A percentile compares a stretch with the other conserved stretches of the same genome.
Conservation (phyloP, 2,113 vertebrate genomes). For the Mobula birostris region DNA sequence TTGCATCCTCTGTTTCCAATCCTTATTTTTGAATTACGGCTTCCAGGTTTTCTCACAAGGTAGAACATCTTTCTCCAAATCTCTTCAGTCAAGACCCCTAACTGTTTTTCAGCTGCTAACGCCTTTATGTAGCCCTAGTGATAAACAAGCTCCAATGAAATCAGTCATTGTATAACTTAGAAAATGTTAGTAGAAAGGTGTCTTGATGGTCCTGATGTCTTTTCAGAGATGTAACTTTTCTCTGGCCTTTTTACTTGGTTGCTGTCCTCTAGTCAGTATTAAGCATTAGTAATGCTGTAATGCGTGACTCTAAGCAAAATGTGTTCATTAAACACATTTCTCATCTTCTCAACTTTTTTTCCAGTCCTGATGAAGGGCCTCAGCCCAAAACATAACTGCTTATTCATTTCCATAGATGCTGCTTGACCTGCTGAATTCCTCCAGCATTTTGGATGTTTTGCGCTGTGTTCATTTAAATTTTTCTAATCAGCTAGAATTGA, state of each 20-base stretch:
- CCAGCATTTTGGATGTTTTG: too few species aligned
- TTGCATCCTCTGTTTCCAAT: too few species aligned
- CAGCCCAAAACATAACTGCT: too few species aligned
- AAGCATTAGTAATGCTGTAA: not conserved
- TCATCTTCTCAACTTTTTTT: too few species aligned
- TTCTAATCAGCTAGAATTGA: not conserved
- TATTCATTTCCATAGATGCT: too few species aligned
- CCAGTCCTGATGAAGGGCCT: too few species aligned
- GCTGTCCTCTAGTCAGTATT: not conserved
- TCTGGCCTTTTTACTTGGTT: not conserved
- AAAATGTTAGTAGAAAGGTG: not conserved
- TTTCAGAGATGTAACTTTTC: not conserved
- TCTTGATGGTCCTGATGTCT: not conserved
- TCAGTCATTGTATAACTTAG: not conserved
- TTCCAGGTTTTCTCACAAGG: too few species aligned
- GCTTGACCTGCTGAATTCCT: too few species aligned
- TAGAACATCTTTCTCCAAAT: too few species aligned
- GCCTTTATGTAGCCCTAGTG: not conserved
- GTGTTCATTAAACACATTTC: not conserved
- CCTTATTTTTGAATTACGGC: too few species aligned
- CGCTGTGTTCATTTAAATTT: not conserved
- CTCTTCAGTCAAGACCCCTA: too few species aligned
- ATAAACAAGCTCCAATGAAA: not conserved
- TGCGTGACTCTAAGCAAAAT: not conserved
- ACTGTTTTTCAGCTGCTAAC: not conserved